phyloP scores from a whole-genome alignment of 2,113 vertebrate genomes.

The Ceyx margarethae region DNA sequence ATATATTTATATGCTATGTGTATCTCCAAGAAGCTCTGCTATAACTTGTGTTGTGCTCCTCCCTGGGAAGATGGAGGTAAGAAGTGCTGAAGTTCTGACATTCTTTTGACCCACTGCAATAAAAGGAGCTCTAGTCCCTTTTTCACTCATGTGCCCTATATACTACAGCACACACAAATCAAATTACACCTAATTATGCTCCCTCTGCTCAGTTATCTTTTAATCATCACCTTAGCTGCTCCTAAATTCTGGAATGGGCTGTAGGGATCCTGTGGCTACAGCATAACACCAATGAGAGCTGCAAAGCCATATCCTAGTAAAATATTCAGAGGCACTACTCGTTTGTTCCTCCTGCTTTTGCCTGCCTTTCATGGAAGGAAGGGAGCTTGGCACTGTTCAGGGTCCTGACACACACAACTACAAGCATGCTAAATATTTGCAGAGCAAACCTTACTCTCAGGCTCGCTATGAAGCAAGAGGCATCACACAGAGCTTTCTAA shows the following conservation, averaged over 20 bases:
- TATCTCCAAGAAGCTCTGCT: not conserved
- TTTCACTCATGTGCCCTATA: not conserved
- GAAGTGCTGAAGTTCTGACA: not conserved
- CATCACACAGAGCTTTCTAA: not conserved
- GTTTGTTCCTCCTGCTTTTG: not conserved
- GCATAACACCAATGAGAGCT: fast-evolving
- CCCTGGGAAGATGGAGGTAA: not conserved
- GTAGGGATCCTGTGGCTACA: not conserved
- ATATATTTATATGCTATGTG: not conserved
- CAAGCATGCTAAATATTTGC: not conserved
- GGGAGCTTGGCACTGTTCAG: not conserved
- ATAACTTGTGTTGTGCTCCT: not conserved
- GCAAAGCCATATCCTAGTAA: not conserved
- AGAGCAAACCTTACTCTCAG: not conserved
- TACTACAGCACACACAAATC: not conserved
- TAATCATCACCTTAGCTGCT: not conserved
- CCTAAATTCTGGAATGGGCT: not conserved
- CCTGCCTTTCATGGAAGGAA: not conserved
- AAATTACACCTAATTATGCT: not conserved
- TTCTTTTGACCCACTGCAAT: not conserved
- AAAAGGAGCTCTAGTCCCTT: not conserved
- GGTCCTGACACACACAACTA: not conserved
- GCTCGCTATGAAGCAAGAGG: not conserved
- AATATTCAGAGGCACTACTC: not conserved
- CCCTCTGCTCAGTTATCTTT: not conserved